Conservation (phyloP, 2,113 vertebrate species). For the Synchiropus splendidus region DNA sequence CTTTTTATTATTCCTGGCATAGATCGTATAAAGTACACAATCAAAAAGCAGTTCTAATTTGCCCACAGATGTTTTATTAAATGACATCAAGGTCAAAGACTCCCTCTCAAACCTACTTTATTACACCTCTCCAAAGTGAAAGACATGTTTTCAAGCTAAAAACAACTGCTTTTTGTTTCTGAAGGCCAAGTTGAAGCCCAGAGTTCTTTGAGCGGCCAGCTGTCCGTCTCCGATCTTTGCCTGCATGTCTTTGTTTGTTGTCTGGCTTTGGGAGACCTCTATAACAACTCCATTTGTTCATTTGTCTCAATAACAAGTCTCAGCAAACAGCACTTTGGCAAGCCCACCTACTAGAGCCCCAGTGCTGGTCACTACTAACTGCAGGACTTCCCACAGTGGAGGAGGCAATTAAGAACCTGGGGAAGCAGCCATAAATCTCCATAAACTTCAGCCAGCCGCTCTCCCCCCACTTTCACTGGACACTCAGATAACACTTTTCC, state of each 20-base stretch:
- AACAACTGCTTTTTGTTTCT: conserved; percentile 16
- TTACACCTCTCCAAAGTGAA: conserved; percentile 15
- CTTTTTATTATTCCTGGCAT: no score
- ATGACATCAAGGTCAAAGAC: conserved; percentile 22
- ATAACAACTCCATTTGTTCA: conserved; percentile 41
- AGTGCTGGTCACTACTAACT: conserved; percentile 33
- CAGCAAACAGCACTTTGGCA: conserved; percentile 42
- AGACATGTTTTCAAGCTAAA: conserved; percentile 24
- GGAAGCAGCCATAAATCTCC: conserved; percentile 72
- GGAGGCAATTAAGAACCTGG: conserved; percentile 63
- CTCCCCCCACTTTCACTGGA: conserved; percentile 51
- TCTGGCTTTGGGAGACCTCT: conserved; percentile 35
- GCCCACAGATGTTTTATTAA: conserved; percentile 19
- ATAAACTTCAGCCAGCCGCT: conserved; percentile 65
- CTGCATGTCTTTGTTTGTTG: conserved; percentile 42
- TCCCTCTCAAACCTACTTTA: conserved; percentile 18
- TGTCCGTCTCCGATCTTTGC: conserved; percentile 21
- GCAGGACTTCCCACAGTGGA: conserved; percentile 63
- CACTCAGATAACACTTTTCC: conserved; percentile 50
- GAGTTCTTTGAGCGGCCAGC: conserved; percentile 28
- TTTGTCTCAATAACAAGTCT: conserved; percentile 69
- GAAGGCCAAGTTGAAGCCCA: conserved; percentile 64
- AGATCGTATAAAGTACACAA: no score
- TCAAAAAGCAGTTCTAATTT: no score
- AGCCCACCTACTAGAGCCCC: conserved; percentile 64